Evolutionary conservation across 2,888 invertebrate genomes (phyloP).

Genomic region (Mythimna albipuncta): DNA sequence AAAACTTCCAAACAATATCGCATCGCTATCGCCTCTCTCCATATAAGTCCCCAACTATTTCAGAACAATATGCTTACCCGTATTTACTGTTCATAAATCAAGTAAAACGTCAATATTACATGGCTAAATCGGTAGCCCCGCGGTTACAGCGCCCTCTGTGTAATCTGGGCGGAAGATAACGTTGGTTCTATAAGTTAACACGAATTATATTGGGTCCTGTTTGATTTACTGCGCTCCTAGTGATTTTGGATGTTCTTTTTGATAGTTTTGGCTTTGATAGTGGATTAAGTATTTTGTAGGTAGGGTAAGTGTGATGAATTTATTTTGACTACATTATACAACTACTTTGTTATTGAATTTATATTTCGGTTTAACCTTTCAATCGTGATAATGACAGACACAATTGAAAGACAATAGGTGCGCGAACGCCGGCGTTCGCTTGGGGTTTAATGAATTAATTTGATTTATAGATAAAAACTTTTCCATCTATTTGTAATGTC

Average conservation of each 20-base stretch:
- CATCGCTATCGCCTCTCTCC: slow-evolving; percentile 20
- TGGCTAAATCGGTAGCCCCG: slow-evolving; percentile 73
- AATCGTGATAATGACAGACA: no score
- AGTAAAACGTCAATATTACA: slow-evolving; percentile 80
- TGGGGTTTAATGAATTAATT: no score
- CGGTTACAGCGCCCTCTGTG: slow-evolving; percentile 65
- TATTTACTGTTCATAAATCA: slow-evolving; percentile 86
- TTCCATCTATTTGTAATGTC: no score
- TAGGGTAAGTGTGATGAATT: not conserved
- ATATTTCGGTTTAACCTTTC: no score
- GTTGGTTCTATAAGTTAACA: slow-evolving; percentile 66
- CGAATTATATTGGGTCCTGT: slow-evolving; percentile 54
- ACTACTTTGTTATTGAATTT: no score
- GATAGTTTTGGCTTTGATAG: not conserved
- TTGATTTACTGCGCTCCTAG: slow-evolving; percentile 54
- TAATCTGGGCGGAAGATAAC: slow-evolving; percentile 68
- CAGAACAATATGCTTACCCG: slow-evolving; percentile 76
- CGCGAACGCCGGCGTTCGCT: no score
- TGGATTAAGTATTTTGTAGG: not conserved
- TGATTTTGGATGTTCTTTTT: slow-evolving; percentile 22
- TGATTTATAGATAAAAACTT: no score
- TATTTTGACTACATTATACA: no score
- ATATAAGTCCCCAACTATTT: slow-evolving; percentile 60
- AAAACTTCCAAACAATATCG: slow-evolving; percentile 17
- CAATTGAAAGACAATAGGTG: no score